A percentile compares a stretch with the other conserved stretches of the same genome.
These are phyloP conservation scores for Petrocephalus microphthalmus DNA, from an alignment of 2,113 vertebrate genomes.

Conservation along the genomic window DNA sequence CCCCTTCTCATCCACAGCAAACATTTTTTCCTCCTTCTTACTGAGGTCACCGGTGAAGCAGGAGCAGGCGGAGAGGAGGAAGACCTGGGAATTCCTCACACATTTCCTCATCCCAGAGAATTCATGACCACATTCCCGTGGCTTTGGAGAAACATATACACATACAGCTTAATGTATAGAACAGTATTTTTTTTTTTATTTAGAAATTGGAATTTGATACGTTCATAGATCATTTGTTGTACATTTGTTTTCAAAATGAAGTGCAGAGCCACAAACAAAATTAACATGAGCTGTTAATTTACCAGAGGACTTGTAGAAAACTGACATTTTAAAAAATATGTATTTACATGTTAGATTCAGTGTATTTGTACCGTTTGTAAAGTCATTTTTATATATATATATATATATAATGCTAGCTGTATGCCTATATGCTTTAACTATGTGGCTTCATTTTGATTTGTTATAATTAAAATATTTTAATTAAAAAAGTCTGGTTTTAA, in stretches of 20 bases:
- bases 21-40: slow-evolving; percentile 79
- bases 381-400: slow-evolving; percentile 37
- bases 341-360: slow-evolving; percentile 50
- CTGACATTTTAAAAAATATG: slow-evolving; percentile 36
- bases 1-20: slow-evolving; percentile 55
- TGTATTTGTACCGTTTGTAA: slow-evolving; percentile 46
- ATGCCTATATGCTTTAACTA: neutral
- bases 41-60: slow-evolving; percentile 68
- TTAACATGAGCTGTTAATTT: slow-evolving; percentile 36
- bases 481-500: neutral
- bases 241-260: slow-evolving; percentile 24
- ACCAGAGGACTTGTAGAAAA: slow-evolving; percentile 37
- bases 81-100: slow-evolving; percentile 79
- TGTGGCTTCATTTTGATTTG: neutral
- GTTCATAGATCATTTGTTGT: slow-evolving; percentile 37
- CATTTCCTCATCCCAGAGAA: slow-evolving; percentile 68
- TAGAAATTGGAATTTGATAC: slow-evolving; percentile 40
- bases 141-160: neutral
- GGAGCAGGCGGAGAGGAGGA: slow-evolving; percentile 71
- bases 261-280: slow-evolving; percentile 1
- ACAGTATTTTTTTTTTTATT: slow-evolving; percentile 53
- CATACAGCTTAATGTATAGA: slow-evolving; percentile 33
- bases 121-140: slow-evolving; percentile 34
- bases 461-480: slow-evolving; percentile 4
- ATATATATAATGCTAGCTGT: slow-evolving; percentile 38